Base-by-base conservation (phyloP, 2,888 invertebrate genomes). In the Athalia rosae region DNA sequence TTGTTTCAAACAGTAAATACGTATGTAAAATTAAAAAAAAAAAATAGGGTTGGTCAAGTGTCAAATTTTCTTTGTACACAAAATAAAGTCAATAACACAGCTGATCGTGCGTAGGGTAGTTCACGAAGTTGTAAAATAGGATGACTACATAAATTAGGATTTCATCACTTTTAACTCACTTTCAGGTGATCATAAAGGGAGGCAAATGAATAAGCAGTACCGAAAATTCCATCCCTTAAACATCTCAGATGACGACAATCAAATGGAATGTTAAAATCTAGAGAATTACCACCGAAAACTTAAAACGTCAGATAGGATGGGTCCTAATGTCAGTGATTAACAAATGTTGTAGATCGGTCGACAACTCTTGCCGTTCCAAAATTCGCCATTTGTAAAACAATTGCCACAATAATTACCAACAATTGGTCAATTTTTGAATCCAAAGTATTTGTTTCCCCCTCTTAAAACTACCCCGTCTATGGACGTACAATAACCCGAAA, bases 171-270 rank as follows among this genome's bases (percentile, higher is more conserved):
- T 8, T 0, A 7, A 74, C 61, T 74, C 61, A 74, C 74, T 15
- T 59, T 11, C 61, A 15, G 4, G 11, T 4, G 74, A 28, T 61
- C 61, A 74, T 61, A 41, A 41, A 47, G 28, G 11, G 7, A 15
- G n/a, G 47, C 58, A 28, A 13, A 13, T 58, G 59, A 71, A 71
- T 58, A 58, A 71, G 58, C 47, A 62, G 48, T 28, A 48, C 15
- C 48, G n/a, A 7, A 47, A 59, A 61, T 48, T 8, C 48, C 61
- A 41, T 56, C 28, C 28, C 58, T n/a, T 58, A 15, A 71, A 71
- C 74, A 74, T 74, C 15, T 47, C 74, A 28, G 47, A 50, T 74
- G 47, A 74, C 74, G 45, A 47, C n/a, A 48, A 45, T 45, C 58
- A 41, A 53, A 15, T 67, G 15, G 28, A 48, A 48, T 15, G 48